These are phyloP conservation scores for Halcyon malimbica DNA, from an alignment of 2,113 vertebrate genomes.

Conservation along the genomic window DNA sequence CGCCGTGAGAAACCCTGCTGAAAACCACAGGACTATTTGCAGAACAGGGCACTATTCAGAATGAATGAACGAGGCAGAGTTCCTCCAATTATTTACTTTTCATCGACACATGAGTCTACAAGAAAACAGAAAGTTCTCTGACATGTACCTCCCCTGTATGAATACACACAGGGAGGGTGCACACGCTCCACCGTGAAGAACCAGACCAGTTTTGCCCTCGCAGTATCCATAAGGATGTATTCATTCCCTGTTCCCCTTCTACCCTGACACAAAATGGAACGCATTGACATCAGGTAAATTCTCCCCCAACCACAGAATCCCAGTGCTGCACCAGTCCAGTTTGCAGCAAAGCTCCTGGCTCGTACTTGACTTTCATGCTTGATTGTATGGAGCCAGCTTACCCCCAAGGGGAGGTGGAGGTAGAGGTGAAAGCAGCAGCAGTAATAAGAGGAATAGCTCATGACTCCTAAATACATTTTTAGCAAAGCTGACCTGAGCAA, in stretches of 20 bases:
- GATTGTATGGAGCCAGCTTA: constrained; percentile 8
- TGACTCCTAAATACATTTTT: constrained; percentile 25
- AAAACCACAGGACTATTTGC: constrained; percentile 14
- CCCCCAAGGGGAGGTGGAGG: constrained; percentile 31
- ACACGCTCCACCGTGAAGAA: not conserved
- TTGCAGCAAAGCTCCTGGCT: constrained; percentile 9
- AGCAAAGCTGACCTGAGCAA: constrained; percentile 2
- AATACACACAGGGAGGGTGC: not conserved
- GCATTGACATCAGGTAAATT: constrained; percentile 35
- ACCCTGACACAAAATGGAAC: not conserved
- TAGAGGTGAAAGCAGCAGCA: constrained; percentile 19
- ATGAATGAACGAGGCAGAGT: not conserved
- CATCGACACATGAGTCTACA: not conserved
- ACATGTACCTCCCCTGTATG: not conserved
- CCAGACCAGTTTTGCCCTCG: not conserved
- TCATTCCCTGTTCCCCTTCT: constrained; percentile 2
- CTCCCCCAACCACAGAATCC: constrained; percentile 37
- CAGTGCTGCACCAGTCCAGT: not conserved
- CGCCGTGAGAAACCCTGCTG: not conserved
- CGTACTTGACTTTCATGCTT: not conserved
- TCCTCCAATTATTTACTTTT: constrained; percentile 31
- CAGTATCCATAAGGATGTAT: constrained; percentile 21
- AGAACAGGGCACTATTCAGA: constrained; percentile 42
- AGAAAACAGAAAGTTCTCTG: constrained; percentile 28
- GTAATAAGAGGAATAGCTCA: not conserved